Evolutionary conservation across 2,113 vertebrate genomes (phyloP), one percentile per base, ranked within the genome.

Genomic region (Hymenochirus boettgeri): DNA sequence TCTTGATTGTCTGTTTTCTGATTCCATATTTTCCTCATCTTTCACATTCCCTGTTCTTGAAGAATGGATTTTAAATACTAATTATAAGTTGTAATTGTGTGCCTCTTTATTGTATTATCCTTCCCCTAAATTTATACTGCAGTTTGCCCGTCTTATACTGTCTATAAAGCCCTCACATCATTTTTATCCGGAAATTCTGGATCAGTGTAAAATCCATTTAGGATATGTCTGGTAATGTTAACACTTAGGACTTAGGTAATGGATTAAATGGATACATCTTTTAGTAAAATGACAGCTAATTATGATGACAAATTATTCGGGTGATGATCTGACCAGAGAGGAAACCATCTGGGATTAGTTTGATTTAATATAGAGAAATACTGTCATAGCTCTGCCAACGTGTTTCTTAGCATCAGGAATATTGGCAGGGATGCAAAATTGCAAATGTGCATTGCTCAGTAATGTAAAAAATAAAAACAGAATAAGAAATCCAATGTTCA

Each of bases 301-400:
- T 71, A 61, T 72, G 58, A 29, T 52, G 67, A 25, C 51, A 26
- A 50, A 2, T 73, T 53, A 51, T 71, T 74, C 56, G 25, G 64
- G 72, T 74, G 15, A 25, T 72, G 26, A 10, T 70, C 13, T 73
- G 25, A 57, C 25, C 57, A 31, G 21, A 52, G 31, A 66, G 37
- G 8, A 71, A 7, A 55, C 39, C 50, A 56, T 48, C 12, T 12
- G 64, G 25, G 2, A 27, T 51, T 52, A 15, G 53, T 33, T 65
- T 18, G 29, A 51, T 60, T 71, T 37, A 50, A 55, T 51, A 3
- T 27, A 21, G 13, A 51, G 19, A 58, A 65, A 72, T 58, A 42
- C 1, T 1, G 61, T 5, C 26, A 19, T 22, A 29, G 70, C 45
- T 18, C 63, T 33, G 39, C 42, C 63, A 35, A 4, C 0, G 35